Evolutionary conservation across 2,888 invertebrate genomes (phyloP).

Genomic region (Zeuzera pyrina): DNA sequence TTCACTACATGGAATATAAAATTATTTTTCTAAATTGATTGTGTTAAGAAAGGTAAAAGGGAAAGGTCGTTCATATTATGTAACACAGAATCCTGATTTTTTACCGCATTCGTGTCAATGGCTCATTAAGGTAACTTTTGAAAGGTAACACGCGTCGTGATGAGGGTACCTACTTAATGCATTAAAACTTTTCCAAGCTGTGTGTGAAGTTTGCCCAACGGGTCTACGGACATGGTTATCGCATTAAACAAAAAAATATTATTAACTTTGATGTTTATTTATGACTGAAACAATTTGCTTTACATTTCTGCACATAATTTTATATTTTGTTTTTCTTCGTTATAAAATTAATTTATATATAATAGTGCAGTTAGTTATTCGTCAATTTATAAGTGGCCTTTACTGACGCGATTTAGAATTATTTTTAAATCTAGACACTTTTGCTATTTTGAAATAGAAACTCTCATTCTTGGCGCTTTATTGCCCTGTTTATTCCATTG

Average conservation of each 20-base stretch:
- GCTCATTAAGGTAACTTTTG: slow-evolving; percentile 24
- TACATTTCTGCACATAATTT: background rate
- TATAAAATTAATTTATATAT: background rate
- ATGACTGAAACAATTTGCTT: background rate
- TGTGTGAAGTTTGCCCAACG: slow-evolving; percentile 38
- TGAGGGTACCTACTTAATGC: slow-evolving; percentile 25
- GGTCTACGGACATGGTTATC: slow-evolving; percentile 38
- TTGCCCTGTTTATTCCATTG: no score
- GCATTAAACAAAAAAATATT: slow-evolving; percentile 53
- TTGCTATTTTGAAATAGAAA: no score
- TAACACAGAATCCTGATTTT: slow-evolving; percentile 18
- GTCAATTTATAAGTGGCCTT: no score
- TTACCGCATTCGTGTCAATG: slow-evolving; percentile 23
- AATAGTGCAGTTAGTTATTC: no score
- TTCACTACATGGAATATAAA: no score
- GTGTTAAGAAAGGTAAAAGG: no score
- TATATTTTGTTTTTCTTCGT: background rate
- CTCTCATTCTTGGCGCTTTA: no score
- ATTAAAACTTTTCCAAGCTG: slow-evolving; percentile 53
- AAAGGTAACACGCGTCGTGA: slow-evolving; percentile 15
- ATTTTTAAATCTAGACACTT: no score
- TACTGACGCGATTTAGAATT: no score
- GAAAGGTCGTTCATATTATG: no score
- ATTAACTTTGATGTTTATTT: background rate
- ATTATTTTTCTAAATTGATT: no score